Conservation (phyloP, 2,797 vertebrate genomes). For the Meriones psammophilus region DNA sequence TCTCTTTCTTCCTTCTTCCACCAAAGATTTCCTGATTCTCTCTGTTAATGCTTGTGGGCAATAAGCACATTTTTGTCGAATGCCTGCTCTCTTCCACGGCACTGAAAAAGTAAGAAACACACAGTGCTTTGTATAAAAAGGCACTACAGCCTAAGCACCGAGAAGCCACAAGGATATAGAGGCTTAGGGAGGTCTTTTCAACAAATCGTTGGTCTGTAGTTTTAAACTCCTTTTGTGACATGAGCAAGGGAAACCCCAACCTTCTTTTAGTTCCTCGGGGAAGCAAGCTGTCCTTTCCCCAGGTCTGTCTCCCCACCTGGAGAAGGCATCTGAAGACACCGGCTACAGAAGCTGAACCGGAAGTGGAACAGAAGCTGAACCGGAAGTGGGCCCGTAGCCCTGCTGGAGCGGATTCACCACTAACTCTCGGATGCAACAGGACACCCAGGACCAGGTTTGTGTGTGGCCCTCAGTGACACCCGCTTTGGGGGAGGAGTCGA, state of each 20-base stretch:
- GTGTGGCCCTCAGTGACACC: not conserved
- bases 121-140: slow-evolving; percentile 24
- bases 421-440: not conserved
- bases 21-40: not conserved
- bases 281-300: not conserved
- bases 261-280: not conserved
- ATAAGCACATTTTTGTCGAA: not conserved
- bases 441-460: not conserved
- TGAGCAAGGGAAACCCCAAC: not conserved
- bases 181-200: not conserved
- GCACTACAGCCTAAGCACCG: not conserved
- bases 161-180: not conserved
- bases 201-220: slow-evolving; percentile 27
- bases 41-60: not conserved
- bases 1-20: not conserved
- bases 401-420: not conserved
- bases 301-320: not conserved
- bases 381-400: not conserved
- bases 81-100: not conserved
- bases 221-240: not conserved
- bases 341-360: not conserved
- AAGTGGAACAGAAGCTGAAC: not conserved
- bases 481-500: not conserved
- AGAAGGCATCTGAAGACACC: not conserved
- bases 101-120: not conserved